Base-by-base conservation (phyloP, 1,140 invertebrate species). In the Drosophila biarmipes region DNA sequence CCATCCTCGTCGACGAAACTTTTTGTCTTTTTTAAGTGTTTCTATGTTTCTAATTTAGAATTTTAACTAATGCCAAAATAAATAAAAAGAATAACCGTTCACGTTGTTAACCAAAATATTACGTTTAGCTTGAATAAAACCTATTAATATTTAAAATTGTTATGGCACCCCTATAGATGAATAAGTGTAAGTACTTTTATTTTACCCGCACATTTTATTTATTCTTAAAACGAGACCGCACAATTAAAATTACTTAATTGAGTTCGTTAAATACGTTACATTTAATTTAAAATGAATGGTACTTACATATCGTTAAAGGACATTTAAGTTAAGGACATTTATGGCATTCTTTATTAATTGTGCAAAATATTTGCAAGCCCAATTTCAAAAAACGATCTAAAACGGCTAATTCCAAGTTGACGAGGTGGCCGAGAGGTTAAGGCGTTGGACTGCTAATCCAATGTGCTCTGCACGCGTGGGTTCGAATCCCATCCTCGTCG, bases 341-440 rank as follows among this genome's bases (percentile, higher is more conserved):
- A 14, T 42, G 10, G 29, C 15, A 34, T 34, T 34, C 8, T 31
- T 4, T 19, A 17, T 34, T 17, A 12, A 6, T 34, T 46, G 0
- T 35, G n/a, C 4, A 2, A 12, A 15, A 15, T 14, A 17, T 55
- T 27, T 42, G 24, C 24, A 55, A 12, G 7, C 15, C 11, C 14
- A 14, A 24, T 27, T 55, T 55, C 0, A 55, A 55, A 55, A 55
- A 55, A 55, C 37, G 35, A 55, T 55, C 53, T 21, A 34, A 35
- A 49, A 31, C 24, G 8, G 12, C 15, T 7, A 19, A 19, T 19
- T 19, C 15, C 15, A 31, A 31, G 6, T 19, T 37, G 95, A 96
- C 95, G 95, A 96, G 95, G 95, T 96, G 96, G 95, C 95, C 95
- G 95, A 96, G 95, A 95, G 95, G 95, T 96, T 96, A 96, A 96